These are phyloP conservation scores for Sinonovacula constricta DNA, from an alignment of 1,140 invertebrate species.

Conservation along the genomic window DNA sequence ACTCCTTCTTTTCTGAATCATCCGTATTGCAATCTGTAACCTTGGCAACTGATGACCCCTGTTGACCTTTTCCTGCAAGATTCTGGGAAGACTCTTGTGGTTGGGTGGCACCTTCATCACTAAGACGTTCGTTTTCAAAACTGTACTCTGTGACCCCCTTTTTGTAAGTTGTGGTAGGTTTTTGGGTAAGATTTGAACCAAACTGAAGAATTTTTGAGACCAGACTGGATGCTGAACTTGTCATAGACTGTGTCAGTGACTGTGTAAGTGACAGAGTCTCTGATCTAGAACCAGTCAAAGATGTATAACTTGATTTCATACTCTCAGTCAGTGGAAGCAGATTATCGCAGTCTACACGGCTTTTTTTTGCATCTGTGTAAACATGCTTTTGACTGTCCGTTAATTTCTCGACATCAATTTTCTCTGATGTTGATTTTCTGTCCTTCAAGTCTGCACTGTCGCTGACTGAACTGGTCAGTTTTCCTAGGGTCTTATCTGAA, in stretches of 20 bases:
- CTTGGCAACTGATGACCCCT: too few relatives aligned
- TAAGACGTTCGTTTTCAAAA: too few relatives aligned
- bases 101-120: too few relatives aligned
- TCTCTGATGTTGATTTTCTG: not conserved
- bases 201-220: constrained; percentile 29
- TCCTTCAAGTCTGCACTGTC: constrained; percentile 16
- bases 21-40: not conserved
- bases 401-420: constrained; percentile 22
- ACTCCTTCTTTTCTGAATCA: not conserved
- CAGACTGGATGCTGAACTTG: constrained; percentile 44
- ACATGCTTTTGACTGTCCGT: constrained; percentile 8
- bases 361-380: constrained; percentile 37
- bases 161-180: constrained; percentile 30
- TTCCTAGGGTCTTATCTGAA: constrained; percentile 18
- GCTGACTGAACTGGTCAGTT: constrained; percentile 20
- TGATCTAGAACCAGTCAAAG: not conserved
- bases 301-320: constrained; percentile 39
- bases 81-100: too few relatives aligned
- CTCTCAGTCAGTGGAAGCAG: constrained; percentile 37
- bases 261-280: constrained; percentile 1
- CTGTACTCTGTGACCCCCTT: constrained; percentile 47
- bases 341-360: constrained; percentile 33
- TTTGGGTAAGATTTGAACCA: constrained; percentile 17
- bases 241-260: constrained; percentile 45
- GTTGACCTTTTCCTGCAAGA: too few relatives aligned